Evolutionary conservation across 2,113 vertebrate genomes (phyloP).

Genomic region (Mormyrus lacerda): DNA sequence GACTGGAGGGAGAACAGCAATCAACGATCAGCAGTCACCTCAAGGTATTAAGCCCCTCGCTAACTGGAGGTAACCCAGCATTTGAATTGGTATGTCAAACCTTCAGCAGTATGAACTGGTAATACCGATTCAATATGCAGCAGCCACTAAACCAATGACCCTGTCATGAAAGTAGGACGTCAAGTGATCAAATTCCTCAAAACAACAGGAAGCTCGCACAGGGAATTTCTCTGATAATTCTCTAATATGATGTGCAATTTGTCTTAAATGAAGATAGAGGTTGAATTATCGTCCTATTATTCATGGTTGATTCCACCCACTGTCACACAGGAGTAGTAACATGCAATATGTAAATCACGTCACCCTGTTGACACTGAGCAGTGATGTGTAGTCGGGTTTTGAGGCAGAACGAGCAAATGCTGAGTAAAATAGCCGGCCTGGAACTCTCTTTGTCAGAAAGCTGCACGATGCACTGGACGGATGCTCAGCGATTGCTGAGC

Average conservation of each 20-base stretch:
- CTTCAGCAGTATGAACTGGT: neutral
- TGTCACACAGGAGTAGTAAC: neutral
- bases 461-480: neutral
- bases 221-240: neutral
- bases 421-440: neutral
- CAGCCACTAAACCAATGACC: neutral
- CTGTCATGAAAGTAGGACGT: neutral
- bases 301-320: neutral
- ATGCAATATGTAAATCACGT: conserved; percentile 20
- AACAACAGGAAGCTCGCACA: neutral
- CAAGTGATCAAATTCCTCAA: neutral
- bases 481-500: neutral
- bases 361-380: conserved; percentile 17
- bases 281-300: neutral
- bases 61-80: conserved; percentile 7
- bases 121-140: neutral
- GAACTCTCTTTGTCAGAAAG: neutral
- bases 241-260: neutral
- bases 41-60: conserved; percentile 11
- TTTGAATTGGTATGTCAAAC: neutral
- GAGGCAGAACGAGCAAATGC: neutral
- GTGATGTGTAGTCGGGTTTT: neutral
- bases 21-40: neutral
- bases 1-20: conserved; percentile 12
- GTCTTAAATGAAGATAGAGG: neutral